phyloP scores from a whole-genome alignment of 2,113 vertebrate genomes.

The Myrmecophaga tridactyla region DNA sequence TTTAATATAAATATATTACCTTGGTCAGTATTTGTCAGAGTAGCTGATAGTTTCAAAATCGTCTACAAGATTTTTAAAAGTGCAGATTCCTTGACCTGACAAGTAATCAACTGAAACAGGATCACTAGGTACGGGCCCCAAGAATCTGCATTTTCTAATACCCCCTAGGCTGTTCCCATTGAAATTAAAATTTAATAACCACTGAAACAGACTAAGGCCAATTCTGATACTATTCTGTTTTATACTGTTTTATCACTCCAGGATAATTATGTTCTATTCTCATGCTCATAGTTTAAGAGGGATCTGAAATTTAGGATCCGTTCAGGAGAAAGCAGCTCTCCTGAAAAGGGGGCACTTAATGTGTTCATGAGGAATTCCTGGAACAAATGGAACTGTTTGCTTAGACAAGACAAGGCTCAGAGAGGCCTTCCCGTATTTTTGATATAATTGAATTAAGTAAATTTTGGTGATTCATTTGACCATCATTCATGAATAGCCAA shows the following conservation, averaged over 20 bases:
- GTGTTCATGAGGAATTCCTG: background rate
- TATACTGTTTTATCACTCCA: background rate
- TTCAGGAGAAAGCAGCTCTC: background rate
- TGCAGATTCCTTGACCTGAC: background rate
- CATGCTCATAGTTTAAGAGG: slow-evolving; percentile 10
- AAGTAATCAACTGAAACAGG: background rate
- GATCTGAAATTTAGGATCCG: background rate
- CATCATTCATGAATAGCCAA: slow-evolving; percentile 8
- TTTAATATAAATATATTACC: background rate
- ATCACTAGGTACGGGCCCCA: background rate
- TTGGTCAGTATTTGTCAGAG: background rate
- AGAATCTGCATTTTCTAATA: background rate
- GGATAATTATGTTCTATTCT: slow-evolving; percentile 17
- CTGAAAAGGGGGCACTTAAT: slow-evolving; percentile 19
- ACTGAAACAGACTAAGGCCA: background rate
- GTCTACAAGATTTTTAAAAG: background rate
- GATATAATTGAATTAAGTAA: slow-evolving; percentile 28
- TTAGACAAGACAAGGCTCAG: background rate
- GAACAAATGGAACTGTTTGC: background rate
- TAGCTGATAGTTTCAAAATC: background rate
- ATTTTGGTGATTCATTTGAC: slow-evolving; percentile 8
- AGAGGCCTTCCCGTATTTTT: background rate
- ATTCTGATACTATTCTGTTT: slow-evolving; percentile 14
- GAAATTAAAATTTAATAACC: slow-evolving; percentile 48
- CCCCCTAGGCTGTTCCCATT: background rate